Evolutionary conservation across 2,797 vertebrate species (phyloP).

Genomic region (Telmatherina bonti): DNA sequence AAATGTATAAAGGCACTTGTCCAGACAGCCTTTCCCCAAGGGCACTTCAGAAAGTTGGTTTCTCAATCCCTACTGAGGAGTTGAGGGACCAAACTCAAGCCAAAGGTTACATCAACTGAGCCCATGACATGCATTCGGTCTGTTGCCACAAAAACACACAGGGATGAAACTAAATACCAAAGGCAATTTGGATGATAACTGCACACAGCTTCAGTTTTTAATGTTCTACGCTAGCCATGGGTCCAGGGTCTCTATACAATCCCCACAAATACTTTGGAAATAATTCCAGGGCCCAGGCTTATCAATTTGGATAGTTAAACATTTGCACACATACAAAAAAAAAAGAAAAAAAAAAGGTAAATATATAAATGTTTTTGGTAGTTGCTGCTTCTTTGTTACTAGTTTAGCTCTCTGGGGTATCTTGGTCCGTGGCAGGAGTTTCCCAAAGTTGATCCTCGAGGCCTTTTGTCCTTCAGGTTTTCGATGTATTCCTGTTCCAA

Average conservation of each 20-base stretch:
- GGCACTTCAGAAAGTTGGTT: conserved; percentile 44
- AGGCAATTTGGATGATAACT: conserved; percentile 28
- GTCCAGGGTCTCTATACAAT: conserved; percentile 11
- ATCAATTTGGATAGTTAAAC: conserved; percentile 36
- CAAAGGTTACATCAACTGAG: conserved; percentile 49
- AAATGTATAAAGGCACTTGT: conserved; percentile 24
- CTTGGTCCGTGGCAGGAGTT: no score
- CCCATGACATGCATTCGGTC: conserved; percentile 25
- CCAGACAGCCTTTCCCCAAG: conserved; percentile 40
- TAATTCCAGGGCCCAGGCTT: conserved; percentile 36
- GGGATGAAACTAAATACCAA: conserved; percentile 33
- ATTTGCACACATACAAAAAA: conserved; percentile 33
- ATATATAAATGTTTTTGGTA: not conserved
- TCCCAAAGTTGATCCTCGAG: no score
- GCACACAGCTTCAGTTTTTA: conserved; percentile 23
- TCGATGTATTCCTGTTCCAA: no score
- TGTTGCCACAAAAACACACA: conserved; percentile 30
- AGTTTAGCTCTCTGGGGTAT: no score
- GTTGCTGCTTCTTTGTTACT: no score
- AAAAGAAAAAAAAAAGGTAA: not conserved
- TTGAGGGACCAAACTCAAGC: conserved; percentile 38
- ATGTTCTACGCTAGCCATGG: conserved; percentile 34
- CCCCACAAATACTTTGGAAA: conserved; percentile 14
- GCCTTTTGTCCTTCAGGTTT: no score
- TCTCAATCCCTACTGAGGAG: conserved; percentile 32